A percentile compares a stretch with the other conserved stretches of the same genome.
Evolutionary conservation across 2,888 invertebrate genomes (phyloP).

Genomic region (Leuctra nigra): DNA sequence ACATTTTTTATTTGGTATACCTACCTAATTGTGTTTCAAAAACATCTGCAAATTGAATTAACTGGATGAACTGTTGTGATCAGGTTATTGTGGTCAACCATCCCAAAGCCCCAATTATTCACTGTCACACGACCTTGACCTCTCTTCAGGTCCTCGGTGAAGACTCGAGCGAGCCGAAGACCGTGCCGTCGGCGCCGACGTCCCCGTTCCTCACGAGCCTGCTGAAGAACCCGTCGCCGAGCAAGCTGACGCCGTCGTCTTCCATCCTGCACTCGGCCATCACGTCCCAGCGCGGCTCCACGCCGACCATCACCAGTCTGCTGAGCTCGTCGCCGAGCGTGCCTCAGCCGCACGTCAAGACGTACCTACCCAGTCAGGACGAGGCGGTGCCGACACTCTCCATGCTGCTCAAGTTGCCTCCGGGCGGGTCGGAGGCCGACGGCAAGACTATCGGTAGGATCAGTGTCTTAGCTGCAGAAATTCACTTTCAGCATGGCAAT

Average conservation of each 20-base stretch:
- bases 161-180: constrained; percentile 33
- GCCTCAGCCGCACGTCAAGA: constrained; percentile 25
- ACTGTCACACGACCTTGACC: too few relatives aligned
- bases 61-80: too few relatives aligned
- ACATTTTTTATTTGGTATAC: too few relatives aligned
- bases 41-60: too few relatives aligned
- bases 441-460: too few relatives aligned
- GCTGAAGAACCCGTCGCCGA: constrained; percentile 60
- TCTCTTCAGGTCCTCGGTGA: constrained; percentile 30
- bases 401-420: constrained; percentile 57
- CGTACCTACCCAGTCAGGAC: constrained; percentile 25
- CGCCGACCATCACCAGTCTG: constrained; percentile 50
- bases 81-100: too few relatives aligned
- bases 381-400: constrained; percentile 62
- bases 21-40: too few relatives aligned
- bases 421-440: constrained; percentile 40
- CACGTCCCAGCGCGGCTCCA: constrained; percentile 39
- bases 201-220: constrained; percentile 74
- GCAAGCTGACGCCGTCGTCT: constrained; percentile 35
- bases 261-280: constrained; percentile 32
- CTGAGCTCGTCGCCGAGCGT: constrained; percentile 38
- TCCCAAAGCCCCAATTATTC: too few relatives aligned
- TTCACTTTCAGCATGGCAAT: too few relatives aligned
- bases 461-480: too few relatives aligned
- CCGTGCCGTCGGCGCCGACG: constrained; percentile 33